Base-by-base conservation (phyloP, 2,797 vertebrate species). In the Falco naumanni region DNA sequence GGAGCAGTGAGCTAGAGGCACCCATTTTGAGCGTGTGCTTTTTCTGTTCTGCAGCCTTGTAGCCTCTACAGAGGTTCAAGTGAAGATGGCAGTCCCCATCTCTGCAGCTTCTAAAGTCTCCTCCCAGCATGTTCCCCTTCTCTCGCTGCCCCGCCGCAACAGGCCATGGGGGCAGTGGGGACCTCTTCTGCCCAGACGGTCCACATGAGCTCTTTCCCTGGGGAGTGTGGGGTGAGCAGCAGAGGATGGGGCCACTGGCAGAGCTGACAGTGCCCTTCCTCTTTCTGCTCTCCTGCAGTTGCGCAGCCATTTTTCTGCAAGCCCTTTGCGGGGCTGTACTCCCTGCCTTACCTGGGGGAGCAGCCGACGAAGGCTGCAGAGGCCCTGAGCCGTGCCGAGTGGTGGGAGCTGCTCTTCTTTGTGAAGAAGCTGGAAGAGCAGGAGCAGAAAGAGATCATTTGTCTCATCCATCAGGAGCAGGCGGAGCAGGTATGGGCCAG, bases 371-470 rank as follows among this genome's bases (percentile, higher is more conserved):
- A 92, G 16, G 97, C 98, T 47, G 81, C 94, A 2, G 95, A 81
- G 15, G n/a, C 60, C 20, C 98, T 99, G 88, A 99, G 97, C 88
- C 98, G 98, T 13, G 98, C 98, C 0, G 99, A 99, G 97, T 99
- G 99, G 99, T 99, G 99, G 99, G 99, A 99, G 96, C 92, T 99
- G 72, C 99, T 99, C n/a, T 99, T 99, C 98, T 99, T 99, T 56
- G 98, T 99, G 95, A 99, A 98, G 97, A 99, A 99, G 77, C 97
- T 99, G 96, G 99, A 99, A 54, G 71, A 83, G 1, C 96, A 97
- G 68, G 98, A 99, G 96, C 99, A 99, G 96, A 96, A 98, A 64
- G 98, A 99, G 79, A 96, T 99, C 94, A 93, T 97, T 94, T 61
- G 76, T 61, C 95, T 98, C 79, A 97, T 99, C 72, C 97, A 63